Evolutionary conservation across 2,797 vertebrate genomes (phyloP).

Genomic region (Ctenochaetus hawaiiensis): DNA sequence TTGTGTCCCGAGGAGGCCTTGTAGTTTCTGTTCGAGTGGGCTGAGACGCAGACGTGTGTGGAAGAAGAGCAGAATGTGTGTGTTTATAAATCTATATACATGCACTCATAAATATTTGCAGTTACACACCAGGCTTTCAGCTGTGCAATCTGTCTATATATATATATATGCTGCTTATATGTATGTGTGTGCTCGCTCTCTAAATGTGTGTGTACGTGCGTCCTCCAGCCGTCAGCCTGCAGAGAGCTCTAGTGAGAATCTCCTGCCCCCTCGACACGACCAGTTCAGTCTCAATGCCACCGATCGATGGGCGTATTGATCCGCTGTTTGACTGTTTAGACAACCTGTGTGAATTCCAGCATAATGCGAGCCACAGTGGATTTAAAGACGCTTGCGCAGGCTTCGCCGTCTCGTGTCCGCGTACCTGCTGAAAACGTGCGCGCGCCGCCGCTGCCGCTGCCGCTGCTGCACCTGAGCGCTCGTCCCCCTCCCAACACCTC

Average conservation of each 20-base stretch:
- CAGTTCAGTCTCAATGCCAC: slow-evolving; percentile 81
- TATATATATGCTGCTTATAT: background rate
- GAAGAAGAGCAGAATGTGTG: slow-evolving; percentile 2
- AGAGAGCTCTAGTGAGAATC: slow-evolving; percentile 72
- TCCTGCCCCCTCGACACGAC: slow-evolving; percentile 73
- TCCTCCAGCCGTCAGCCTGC: slow-evolving; percentile 53
- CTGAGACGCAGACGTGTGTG: slow-evolving; percentile 20
- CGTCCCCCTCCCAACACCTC: background rate
- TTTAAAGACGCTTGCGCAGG: slow-evolving; percentile 42
- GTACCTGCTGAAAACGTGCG: background rate
- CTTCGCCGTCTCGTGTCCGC: background rate
- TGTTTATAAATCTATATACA: slow-evolving; percentile 16
- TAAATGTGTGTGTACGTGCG: slow-evolving; percentile 14
- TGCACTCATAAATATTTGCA: slow-evolving; percentile 40
- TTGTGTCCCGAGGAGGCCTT: slow-evolving; percentile 28
- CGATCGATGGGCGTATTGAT: slow-evolving; percentile 79
- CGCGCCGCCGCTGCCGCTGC: too few relatives aligned
- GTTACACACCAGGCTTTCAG: slow-evolving; percentile 6
- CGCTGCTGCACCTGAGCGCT: background rate
- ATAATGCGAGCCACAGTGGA: slow-evolving; percentile 69
- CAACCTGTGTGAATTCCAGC: slow-evolving; percentile 81
- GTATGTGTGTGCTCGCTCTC: background rate
- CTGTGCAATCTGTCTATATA: background rate
- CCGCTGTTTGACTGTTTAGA: slow-evolving; percentile 82
- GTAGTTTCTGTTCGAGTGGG: slow-evolving; percentile 24